Conservation (phyloP, 2,888 invertebrate species). For the Pasiphila rectangulata region DNA sequence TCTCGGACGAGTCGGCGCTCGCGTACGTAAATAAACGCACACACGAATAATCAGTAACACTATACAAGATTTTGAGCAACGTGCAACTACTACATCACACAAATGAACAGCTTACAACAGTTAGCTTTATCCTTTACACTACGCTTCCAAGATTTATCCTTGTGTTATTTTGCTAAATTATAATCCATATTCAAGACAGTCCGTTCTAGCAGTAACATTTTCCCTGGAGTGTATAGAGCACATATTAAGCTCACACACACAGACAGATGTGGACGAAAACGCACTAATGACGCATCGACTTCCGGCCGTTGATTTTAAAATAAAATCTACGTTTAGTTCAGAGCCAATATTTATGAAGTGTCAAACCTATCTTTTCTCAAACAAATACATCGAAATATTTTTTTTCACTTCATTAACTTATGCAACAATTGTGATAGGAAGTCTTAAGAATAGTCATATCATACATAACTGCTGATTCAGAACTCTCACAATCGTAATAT, state of each 20-base stretch:
- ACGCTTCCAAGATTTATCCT: slow-evolving; percentile 23
- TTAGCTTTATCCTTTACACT: slow-evolving; percentile 38
- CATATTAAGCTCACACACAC: slow-evolving; percentile 68
- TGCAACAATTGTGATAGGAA: too few species aligned
- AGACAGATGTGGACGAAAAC: slow-evolving; percentile 69
- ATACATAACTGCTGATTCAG: too few species aligned
- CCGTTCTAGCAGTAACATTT: slow-evolving; percentile 2
- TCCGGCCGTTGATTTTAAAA: slow-evolving; percentile 77
- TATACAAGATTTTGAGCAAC: slow-evolving; percentile 68
- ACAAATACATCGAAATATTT: background rate
- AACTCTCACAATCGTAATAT: background rate
- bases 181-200: slow-evolving; percentile 1
- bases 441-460: too few species aligned
- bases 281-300: slow-evolving; percentile 76
- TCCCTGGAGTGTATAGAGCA: slow-evolving; percentile 29
- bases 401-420: too few species aligned
- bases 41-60: slow-evolving; percentile 78
- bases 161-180: slow-evolving; percentile 10
- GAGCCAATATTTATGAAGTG: slow-evolving; percentile 41
- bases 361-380: slow-evolving; percentile 21
- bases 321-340: slow-evolving; percentile 64
- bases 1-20: slow-evolving; percentile 81
- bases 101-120: slow-evolving; percentile 39
- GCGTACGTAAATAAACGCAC: slow-evolving; percentile 81
- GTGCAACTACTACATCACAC: slow-evolving; percentile 50